A percentile compares a stretch with the other conserved stretches of the same genome.
Conservation (phyloP, 2,888 invertebrate species). For the Augochlorella aurata region DNA sequence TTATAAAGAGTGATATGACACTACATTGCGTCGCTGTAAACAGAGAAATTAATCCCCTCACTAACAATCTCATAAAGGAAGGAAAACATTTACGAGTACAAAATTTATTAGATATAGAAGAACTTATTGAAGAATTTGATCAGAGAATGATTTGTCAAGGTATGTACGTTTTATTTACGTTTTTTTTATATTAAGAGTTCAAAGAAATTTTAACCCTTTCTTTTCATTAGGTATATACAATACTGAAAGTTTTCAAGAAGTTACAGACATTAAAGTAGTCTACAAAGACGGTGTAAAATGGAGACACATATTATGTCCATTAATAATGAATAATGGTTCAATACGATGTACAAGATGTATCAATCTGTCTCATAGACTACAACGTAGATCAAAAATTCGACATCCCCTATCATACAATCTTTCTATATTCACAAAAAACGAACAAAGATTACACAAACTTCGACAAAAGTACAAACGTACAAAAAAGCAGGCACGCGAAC, state of each 20-base stretch:
- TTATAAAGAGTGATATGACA: conserved; percentile 76
- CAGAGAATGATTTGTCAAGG: conserved; percentile 77
- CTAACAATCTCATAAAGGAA: conserved; percentile 73
- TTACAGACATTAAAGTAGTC: conserved; percentile 60
- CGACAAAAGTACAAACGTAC: conserved; percentile 57
- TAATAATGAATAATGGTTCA: conserved; percentile 73
- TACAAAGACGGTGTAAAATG: conserved; percentile 74
- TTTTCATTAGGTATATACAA: conserved; percentile 47
- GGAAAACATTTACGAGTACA: conserved; percentile 69
- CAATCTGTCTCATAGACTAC: conserved; percentile 54
- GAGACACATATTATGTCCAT: conserved; percentile 75
- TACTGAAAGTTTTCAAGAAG: conserved; percentile 25
- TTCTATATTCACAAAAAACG: conserved; percentile 28
- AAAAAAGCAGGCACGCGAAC: conserved; percentile 28
- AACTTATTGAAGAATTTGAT: conserved; percentile 77
- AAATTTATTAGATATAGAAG: conserved; percentile 74
- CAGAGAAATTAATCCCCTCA: conserved; percentile 72
- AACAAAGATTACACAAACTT: conserved; percentile 38
- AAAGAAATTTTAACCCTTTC: conserved; percentile 9
- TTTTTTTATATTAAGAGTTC: not conserved
- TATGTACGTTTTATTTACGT: conserved; percentile 40
- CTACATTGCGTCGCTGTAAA: conserved; percentile 73
- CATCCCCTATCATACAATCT: conserved; percentile 19
- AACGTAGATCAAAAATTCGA: conserved; percentile 33
- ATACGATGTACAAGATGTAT: conserved; percentile 74